These are phyloP conservation scores for Phrynosoma blainvillii DNA, from an alignment of 2,113 vertebrate genomes.

Conservation along the genomic window DNA sequence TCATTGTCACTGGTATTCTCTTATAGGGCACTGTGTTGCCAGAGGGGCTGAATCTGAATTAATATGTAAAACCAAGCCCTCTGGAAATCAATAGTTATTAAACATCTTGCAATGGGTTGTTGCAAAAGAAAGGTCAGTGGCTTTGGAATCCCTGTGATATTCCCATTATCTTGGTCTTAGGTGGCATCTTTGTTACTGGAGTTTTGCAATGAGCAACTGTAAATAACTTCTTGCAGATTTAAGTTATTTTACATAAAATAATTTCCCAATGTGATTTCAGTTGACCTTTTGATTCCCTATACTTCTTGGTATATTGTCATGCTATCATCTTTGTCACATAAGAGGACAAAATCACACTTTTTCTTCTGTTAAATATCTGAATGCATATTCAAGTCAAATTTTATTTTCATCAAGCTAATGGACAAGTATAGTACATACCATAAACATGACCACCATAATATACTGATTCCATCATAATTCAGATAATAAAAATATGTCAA, in stretches of 20 bases:
- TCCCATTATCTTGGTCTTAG: neutral
- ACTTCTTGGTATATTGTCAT: no score
- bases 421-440: no score
- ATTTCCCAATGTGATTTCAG: neutral
- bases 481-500: no score
- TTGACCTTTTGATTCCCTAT: neutral
- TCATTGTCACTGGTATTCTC: neutral
- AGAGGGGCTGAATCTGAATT: neutral
- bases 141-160: conserved; percentile 2
- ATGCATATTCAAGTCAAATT: no score
- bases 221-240: neutral
- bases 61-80: neutral
- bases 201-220: neutral
- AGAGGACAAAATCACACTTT: no score
- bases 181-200: neutral
- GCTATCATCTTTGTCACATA: no score
- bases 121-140: conserved; percentile 23
- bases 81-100: conserved; percentile 16
- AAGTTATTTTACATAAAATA: neutral
- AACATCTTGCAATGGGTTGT: neutral
- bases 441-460: no score
- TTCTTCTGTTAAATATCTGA: no score
- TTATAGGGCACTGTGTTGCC: neutral
- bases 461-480: no score
- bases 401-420: no score